These are phyloP conservation scores for Hypselothyrea guttata DNA, from an alignment of 2,888 invertebrate species.

Conservation along the genomic window DNA sequence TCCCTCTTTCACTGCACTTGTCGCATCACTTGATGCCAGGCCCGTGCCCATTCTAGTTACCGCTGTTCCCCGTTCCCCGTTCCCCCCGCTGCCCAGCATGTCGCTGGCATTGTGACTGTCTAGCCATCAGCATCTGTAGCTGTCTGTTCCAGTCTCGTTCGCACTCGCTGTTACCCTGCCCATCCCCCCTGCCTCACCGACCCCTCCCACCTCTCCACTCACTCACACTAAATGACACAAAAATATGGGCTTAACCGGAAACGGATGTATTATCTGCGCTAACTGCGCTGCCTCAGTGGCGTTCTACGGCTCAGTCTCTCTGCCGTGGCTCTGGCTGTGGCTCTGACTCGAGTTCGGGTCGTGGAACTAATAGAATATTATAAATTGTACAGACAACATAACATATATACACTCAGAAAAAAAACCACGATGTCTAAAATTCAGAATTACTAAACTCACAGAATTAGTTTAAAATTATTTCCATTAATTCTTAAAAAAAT, in stretches of 20 bases:
- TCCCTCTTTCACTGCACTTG: constrained; percentile 77
- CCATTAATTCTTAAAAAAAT: too few species aligned
- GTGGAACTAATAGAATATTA: constrained; percentile 78
- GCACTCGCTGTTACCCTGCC: constrained; percentile 14
- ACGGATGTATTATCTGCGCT: constrained; percentile 83
- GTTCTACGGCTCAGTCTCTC: constrained; percentile 38
- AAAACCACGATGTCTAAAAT: too few species aligned
- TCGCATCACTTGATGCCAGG: constrained; percentile 75
- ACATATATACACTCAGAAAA: too few species aligned
- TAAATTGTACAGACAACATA: constrained; percentile 59
- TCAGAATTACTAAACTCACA: too few species aligned
- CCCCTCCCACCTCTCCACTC: constrained; percentile 14
- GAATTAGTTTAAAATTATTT: too few species aligned
- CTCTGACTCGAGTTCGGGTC: constrained; percentile 57
- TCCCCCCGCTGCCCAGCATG: constrained; percentile 36
- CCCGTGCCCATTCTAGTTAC: constrained; percentile 29
- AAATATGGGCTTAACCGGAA: constrained; percentile 83
- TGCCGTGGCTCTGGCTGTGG: constrained; percentile 33
- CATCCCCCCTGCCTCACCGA: not conserved
- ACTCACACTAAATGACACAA: constrained; percentile 74
- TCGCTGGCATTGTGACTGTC: constrained; percentile 64
- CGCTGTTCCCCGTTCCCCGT: not conserved
- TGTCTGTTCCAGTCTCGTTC: constrained; percentile 66
- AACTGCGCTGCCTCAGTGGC: constrained; percentile 79
- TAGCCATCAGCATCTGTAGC: constrained; percentile 70